Conservation (phyloP, 2,888 invertebrate genomes). For the Dolichomitus sp. region DNA sequence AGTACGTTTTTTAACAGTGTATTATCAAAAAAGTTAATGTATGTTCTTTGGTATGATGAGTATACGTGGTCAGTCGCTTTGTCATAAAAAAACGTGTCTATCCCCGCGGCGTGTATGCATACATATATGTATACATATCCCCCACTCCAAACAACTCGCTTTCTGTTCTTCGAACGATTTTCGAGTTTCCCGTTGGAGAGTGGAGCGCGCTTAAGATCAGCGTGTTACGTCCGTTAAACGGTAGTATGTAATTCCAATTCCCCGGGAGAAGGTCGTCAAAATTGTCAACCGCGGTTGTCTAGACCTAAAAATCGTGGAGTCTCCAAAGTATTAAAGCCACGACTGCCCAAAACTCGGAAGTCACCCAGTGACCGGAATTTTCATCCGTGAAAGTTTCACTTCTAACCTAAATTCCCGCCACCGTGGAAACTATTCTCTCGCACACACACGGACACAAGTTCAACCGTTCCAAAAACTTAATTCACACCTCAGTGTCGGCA, state of each 20-base stretch:
- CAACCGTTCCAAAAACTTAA: slow-evolving; percentile 11
- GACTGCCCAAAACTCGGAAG: slow-evolving; percentile 54
- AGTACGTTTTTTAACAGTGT: too few species aligned
- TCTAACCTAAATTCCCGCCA: slow-evolving; percentile 83
- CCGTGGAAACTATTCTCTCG: slow-evolving; percentile 53
- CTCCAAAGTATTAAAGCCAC: not conserved
- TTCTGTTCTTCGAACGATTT: slow-evolving; percentile 9
- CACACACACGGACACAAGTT: not conserved
- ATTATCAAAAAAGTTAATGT: too few species aligned
- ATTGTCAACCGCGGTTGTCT: slow-evolving; percentile 6
- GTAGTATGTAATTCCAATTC: slow-evolving; percentile 48
- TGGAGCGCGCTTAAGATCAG: slow-evolving; percentile 30
- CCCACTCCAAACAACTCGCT: not conserved
- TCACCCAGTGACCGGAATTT: slow-evolving; percentile 79
- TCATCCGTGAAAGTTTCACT: slow-evolving; percentile 82
- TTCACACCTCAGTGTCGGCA: not conserved
- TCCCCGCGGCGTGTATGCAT: not conserved
- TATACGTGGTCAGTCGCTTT: too few species aligned
- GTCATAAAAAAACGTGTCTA: not conserved
- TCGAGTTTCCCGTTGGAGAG: slow-evolving; percentile 6
- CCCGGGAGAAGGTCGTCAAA: slow-evolving; percentile 26
- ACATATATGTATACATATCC: not conserved
- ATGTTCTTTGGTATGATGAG: too few species aligned
- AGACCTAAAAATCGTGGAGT: slow-evolving; percentile 1
- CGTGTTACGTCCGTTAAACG: slow-evolving; percentile 36